Evolutionary conservation across 2,113 vertebrate genomes (phyloP), one percentile per base, ranked within the genome.

Genomic region (Dinomys branickii): DNA sequence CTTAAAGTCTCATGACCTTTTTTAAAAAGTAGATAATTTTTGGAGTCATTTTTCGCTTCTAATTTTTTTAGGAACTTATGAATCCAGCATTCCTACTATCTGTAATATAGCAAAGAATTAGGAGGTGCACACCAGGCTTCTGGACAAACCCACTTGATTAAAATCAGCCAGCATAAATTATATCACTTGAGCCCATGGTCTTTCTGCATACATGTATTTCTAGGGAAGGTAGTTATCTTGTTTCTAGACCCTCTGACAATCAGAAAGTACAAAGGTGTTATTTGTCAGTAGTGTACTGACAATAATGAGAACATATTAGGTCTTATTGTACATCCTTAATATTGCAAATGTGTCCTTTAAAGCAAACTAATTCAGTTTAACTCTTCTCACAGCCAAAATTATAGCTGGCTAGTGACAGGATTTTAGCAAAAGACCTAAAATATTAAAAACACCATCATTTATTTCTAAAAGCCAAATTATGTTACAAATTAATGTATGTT

Each of bases 401-500:
- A 35, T 1, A 75, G 30, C n/a, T 61, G 52, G 24, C 58, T 69
- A 75, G 47, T 90, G 67, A 6, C 77, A 92, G 7, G 77, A 81
- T 90, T 90, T 69, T 61, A 78, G 77, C 17, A 83, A 84, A 89
- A 87, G 22, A 0, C 26, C 12, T 85, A 35, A 92, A 96, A 86
- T 93, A 67, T 73, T 85, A 24, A 88, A 92, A 75, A 80, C 5
- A 47, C 1, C 78, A 30, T 69, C 75, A 81, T 58, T 82, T 89
- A 69, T 91, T 88, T 96, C 20, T n/a, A 38, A 28, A 97, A 90
- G 41, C 38, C 19, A 85, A 95, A n/a, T 2, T 14, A n/a, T 88
- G 19, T 87, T 91, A 67, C 63, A 88, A 85, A 65, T 92, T 61
- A 61, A 85, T 88, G 5, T 38, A 69, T 90, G 7, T 19, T 85